Evolutionary conservation across 2,888 invertebrate genomes (phyloP).

Genomic region (Sacculina carcini): DNA sequence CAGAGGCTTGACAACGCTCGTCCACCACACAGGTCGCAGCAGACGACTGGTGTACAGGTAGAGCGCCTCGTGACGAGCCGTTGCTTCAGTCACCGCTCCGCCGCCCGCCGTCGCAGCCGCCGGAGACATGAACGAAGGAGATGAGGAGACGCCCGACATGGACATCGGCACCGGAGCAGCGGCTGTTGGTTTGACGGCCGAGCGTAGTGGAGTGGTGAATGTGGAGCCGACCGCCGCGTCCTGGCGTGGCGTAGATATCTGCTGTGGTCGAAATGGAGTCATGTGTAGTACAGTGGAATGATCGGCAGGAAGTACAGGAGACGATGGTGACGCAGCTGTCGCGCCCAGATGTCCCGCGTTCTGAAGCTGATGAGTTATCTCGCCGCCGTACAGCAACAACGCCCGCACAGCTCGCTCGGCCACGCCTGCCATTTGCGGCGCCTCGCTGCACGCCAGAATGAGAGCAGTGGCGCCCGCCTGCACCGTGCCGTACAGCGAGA

Average conservation of each 20-base stretch:
- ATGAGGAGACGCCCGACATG: too few relatives aligned
- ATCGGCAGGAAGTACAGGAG: background rate
- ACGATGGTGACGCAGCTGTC: background rate
- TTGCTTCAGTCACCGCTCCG: background rate
- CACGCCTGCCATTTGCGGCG: slow-evolving; percentile 18
- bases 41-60: slow-evolving; percentile 73
- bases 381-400: slow-evolving; percentile 66
- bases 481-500: slow-evolving; percentile 45
- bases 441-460: slow-evolving; percentile 49
- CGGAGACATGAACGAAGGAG: background rate
- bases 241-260: slow-evolving; percentile 1
- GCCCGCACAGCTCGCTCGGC: slow-evolving; percentile 72
- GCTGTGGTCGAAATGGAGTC: slow-evolving; percentile 2
- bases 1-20: slow-evolving; percentile 21
- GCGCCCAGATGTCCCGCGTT: too few relatives aligned
- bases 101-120: slow-evolving; percentile 13
- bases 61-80: slow-evolving; percentile 47
- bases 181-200: background rate
- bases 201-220: background rate
- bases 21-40: slow-evolving; percentile 63
- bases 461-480: slow-evolving; percentile 75
- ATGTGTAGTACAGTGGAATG: background rate
- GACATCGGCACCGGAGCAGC: slow-evolving; percentile 1
- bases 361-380: too few relatives aligned
- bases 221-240: background rate